A percentile compares a stretch with the other conserved stretches of the same genome.
phyloP scores from a whole-genome alignment of 1,140 invertebrate species.

The Zaprionus ghesquierei region DNA sequence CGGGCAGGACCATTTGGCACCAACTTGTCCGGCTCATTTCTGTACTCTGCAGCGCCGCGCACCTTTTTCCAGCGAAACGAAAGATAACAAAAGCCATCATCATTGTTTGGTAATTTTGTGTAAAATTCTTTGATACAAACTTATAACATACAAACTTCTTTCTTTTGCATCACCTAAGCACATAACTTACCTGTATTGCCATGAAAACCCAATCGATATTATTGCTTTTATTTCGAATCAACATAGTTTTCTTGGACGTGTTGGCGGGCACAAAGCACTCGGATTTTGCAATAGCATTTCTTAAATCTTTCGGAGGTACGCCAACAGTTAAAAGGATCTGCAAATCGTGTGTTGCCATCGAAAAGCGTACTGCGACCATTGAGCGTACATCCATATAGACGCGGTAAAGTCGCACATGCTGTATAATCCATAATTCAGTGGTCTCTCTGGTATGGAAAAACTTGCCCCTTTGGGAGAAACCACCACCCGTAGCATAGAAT shows the following conservation, averaged over 20 bases:
- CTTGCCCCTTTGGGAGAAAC: no score
- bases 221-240: conserved; percentile 47
- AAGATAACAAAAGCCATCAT: background rate
- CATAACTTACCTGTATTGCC: conserved; percentile 7
- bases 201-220: conserved; percentile 13
- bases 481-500: no score
- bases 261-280: conserved; percentile 14
- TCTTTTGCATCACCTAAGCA: no score
- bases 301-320: background rate
- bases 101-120: no score
- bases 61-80: background rate
- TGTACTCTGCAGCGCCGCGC: no score
- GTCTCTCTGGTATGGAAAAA: background rate
- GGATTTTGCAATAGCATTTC: background rate
- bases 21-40: background rate
- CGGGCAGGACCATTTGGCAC: conserved; percentile 15
- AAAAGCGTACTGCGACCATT: conserved; percentile 41
- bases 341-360: conserved; percentile 11
- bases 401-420: conserved; percentile 33
- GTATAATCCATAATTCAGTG: background rate
- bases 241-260: background rate
- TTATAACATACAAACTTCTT: no score
- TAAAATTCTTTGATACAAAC: no score
- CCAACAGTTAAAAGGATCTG: conserved; percentile 12
- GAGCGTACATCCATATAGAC: conserved; percentile 12